These are phyloP conservation scores for Blastobasis lacticolella DNA, from an alignment of 2,888 invertebrate species.

Conservation along the genomic window DNA sequence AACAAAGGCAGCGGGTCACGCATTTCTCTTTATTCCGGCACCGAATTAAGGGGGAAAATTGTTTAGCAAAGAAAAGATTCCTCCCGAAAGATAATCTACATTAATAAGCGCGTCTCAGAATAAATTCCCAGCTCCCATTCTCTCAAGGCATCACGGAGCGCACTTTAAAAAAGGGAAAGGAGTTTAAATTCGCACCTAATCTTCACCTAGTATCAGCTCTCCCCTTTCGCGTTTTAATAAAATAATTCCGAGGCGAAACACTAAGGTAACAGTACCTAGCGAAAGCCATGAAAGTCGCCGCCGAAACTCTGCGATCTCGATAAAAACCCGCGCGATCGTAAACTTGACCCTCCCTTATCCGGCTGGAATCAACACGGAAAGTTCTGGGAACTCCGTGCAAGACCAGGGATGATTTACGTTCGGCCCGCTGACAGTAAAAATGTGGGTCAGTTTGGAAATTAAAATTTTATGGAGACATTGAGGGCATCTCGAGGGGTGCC, in stretches of 20 bases:
- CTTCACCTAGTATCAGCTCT: conserved; percentile 34
- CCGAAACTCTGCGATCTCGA: conserved; percentile 50
- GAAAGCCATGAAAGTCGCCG: conserved; percentile 44
- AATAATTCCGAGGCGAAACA: conserved; percentile 52
- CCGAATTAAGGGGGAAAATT: no score
- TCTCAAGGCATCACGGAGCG: conserved; percentile 11
- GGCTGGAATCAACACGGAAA: conserved; percentile 52
- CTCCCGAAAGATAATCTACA: no score
- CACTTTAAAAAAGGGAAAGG: conserved; percentile 32
- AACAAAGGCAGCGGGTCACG: no score
- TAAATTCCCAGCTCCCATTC: not conserved
- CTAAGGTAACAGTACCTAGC: conserved; percentile 27
- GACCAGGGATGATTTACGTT: conserved; percentile 49
- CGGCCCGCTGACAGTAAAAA: conserved; percentile 43
- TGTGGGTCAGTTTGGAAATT: conserved; percentile 50
- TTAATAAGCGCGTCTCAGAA: not conserved
- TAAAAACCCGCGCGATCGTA: conserved; percentile 61
- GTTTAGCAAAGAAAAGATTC: no score
- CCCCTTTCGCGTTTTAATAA: conserved; percentile 53
- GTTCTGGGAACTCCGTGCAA: conserved; percentile 23
- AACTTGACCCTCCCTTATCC: conserved; percentile 63
- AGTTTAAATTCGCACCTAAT: conserved; percentile 53
- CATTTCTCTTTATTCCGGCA: no score
- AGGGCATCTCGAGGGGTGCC: conserved; percentile 27
- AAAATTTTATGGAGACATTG: conserved; percentile 44